Base-by-base conservation (phyloP, 2,113 vertebrate species). In the Ondatra zibethicus region DNA sequence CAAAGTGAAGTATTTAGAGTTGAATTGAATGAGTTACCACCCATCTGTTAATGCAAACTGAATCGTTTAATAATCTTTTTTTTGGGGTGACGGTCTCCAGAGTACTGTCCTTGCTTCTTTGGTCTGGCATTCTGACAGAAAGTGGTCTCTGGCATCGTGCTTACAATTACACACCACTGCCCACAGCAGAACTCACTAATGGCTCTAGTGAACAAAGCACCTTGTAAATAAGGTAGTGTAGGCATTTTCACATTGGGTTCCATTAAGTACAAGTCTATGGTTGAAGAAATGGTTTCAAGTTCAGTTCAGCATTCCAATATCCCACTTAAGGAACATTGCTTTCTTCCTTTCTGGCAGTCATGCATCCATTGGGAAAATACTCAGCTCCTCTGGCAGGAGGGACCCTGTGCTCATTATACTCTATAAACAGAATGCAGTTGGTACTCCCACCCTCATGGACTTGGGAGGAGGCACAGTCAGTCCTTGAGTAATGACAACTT, bases 61-160 rank as follows among this genome's bases (percentile, higher is more conserved):
- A 95, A 78, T 96, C 36, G 39, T 96, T 97, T 95, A 97, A 97
- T 96, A n/a, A 96, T 66, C 27, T 47, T 95, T 63, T 61, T 70
- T 58, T 58, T 21, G 55, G 86, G 96, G 93, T 86, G 86, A 91
- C 75, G 36, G n/a, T 89, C 96, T 90, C 93, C 70, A 27, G 81
- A 80, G 96, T 5, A 42, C 17, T 0, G 2, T 16, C 8, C 16
- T 19, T 45, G 27, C 36, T 47, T 96, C 55, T 47, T 89, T 89
- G 77, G 94, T 97, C 94, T 96, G 93, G 92, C 93, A 96, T 73
- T 16, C 73, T 97, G 87, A 91, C 92, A 77, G 70, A 14, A 92
- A 91, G 89, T 0, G 25, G 89, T 97, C 89, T 93, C 72, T 89
- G 88, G 77, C 39, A 80, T 33, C 13, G 31, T 73, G 85, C 81